These are phyloP conservation scores for Bungarus multicinctus DNA, from an alignment of 2,113 vertebrate species.

Conservation along the genomic window DNA sequence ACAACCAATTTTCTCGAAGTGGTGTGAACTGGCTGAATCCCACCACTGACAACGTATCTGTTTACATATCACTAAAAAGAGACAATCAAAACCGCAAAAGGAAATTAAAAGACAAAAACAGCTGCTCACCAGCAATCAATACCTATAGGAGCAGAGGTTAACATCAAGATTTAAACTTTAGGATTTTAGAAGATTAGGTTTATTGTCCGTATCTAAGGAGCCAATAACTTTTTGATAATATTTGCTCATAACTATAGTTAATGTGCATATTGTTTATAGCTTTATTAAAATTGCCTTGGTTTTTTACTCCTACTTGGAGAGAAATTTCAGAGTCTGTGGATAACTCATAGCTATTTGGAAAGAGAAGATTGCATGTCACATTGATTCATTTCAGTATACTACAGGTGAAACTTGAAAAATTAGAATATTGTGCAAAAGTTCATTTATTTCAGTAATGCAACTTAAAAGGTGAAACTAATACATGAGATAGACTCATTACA, in stretches of 20 bases:
- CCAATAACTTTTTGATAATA: constrained; percentile 38
- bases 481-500: too few relatives aligned
- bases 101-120: not conserved
- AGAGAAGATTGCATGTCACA: constrained; percentile 1
- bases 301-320: constrained; percentile 25
- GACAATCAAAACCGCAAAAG: not conserved
- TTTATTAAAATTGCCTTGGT: constrained; percentile 36
- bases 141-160: not conserved
- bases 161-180: constrained; percentile 14
- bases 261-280: constrained; percentile 38
- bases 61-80: not conserved
- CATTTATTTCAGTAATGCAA: too few relatives aligned
- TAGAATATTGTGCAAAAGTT: too few relatives aligned
- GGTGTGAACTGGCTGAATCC: too few relatives aligned
- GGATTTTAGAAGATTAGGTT: constrained; percentile 39
- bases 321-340: constrained; percentile 3
- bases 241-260: constrained; percentile 20
- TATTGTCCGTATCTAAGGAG: constrained; percentile 38
- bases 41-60: too few relatives aligned
- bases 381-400: constrained; percentile 6
- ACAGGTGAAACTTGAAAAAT: too few relatives aligned
- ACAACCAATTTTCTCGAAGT: too few relatives aligned
- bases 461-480: too few relatives aligned
- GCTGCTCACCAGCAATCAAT: not conserved
- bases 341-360: constrained; percentile 19